Conservation (phyloP, 2,888 invertebrate species). For the Oligia latruncula region DNA sequence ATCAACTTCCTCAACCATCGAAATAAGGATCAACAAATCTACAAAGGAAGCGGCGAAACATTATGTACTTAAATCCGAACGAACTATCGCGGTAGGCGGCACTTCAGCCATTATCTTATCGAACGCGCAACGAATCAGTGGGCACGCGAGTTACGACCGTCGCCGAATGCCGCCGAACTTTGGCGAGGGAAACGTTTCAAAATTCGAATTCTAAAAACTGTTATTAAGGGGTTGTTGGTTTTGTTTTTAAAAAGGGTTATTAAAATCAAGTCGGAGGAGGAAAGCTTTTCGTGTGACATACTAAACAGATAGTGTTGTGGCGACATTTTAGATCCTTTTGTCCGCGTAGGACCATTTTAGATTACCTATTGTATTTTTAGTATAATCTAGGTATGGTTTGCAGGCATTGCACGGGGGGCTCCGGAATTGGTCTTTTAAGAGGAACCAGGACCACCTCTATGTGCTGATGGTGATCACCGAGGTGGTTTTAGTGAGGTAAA, state of each 20-base stretch:
- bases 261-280: neutral
- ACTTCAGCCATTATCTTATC: slow-evolving; percentile 82
- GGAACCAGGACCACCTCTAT: too few species aligned
- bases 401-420: too few species aligned
- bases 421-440: too few species aligned
- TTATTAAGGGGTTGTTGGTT: slow-evolving; percentile 68
- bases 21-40: slow-evolving; percentile 55
- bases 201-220: slow-evolving; percentile 76
- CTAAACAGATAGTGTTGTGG: neutral
- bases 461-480: too few species aligned
- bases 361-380: too few species aligned
- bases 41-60: slow-evolving; percentile 57
- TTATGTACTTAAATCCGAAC: slow-evolving; percentile 65
- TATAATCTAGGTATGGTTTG: too few species aligned
- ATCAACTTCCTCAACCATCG: slow-evolving; percentile 16
- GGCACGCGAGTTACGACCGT: slow-evolving; percentile 83
- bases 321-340: neutral
- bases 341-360: neutral
- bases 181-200: slow-evolving; percentile 69
- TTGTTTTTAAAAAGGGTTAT: slow-evolving; percentile 1
- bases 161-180: slow-evolving; percentile 73
- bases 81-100: slow-evolving; percentile 70
- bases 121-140: slow-evolving; percentile 84
- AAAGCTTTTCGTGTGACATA: neutral
- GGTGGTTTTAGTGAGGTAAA: too few species aligned